Percentiles rank a stretch among this genome's conserved stretches.
Evolutionary conservation across 2,797 vertebrate genomes (phyloP).

Genomic region (Triplophysa bombifrons): DNA sequence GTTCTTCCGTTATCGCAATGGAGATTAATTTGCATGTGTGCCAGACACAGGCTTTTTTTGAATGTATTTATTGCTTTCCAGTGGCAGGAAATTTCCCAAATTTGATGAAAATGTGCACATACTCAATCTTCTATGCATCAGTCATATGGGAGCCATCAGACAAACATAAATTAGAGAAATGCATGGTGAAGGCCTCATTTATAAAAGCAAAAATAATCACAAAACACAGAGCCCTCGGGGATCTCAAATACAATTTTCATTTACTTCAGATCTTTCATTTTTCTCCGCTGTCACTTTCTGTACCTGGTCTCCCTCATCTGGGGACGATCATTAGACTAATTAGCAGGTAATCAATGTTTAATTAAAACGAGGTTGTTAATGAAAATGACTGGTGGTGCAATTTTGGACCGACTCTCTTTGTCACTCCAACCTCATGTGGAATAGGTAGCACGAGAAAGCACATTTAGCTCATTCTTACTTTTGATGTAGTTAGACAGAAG

Average conservation of each 20-base stretch:
- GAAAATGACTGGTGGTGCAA: slow-evolving; percentile 76
- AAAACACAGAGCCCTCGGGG: slow-evolving; percentile 72
- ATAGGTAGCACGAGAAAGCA: slow-evolving; percentile 54
- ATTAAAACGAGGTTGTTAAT: slow-evolving; percentile 89
- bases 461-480: slow-evolving; percentile 45
- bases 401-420: slow-evolving; percentile 65
- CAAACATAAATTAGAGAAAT: slow-evolving; percentile 80
- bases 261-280: slow-evolving; percentile 76
- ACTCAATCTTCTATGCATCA: slow-evolving; percentile 71
- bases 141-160: slow-evolving; percentile 76
- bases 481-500: slow-evolving; percentile 44
- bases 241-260: slow-evolving; percentile 70
- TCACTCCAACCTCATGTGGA: slow-evolving; percentile 55
- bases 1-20: slow-evolving; percentile 64
- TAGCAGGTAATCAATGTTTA: slow-evolving; percentile 91
- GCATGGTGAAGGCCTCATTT: slow-evolving; percentile 76
- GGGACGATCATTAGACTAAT: slow-evolving; percentile 88
- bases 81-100: slow-evolving; percentile 74
- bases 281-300: slow-evolving; percentile 73
- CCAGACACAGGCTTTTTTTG: slow-evolving; percentile 62
- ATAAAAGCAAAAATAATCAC: slow-evolving; percentile 76
- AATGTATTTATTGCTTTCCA: slow-evolving; percentile 70
- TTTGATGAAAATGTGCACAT: slow-evolving; percentile 74
- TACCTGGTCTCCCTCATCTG: slow-evolving; percentile 80
- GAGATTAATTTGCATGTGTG: slow-evolving; percentile 65